These are phyloP conservation scores for Macrocentrus cingulum DNA, from an alignment of 1,140 invertebrate genomes.

Conservation along the genomic window DNA sequence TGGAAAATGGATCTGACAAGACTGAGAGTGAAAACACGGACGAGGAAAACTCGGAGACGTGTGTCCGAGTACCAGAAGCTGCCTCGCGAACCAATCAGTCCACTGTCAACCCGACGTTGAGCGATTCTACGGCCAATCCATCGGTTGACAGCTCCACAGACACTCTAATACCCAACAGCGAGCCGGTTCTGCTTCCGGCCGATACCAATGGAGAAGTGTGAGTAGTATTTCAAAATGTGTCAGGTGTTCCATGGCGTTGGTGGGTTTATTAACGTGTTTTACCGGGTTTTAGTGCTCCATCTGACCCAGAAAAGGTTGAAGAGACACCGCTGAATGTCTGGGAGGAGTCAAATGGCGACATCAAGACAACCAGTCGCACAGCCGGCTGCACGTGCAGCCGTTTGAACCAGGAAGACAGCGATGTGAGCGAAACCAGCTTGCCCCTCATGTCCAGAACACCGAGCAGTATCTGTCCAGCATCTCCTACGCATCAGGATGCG, in stretches of 20 bases:
- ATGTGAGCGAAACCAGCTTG: conserved; percentile 50
- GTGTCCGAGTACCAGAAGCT: conserved; percentile 32
- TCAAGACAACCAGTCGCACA: conserved; percentile 20
- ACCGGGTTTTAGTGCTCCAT: too few relatives aligned
- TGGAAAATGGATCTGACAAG: conserved; percentile 45
- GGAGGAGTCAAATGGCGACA: conserved; percentile 35
- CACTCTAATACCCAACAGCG: conserved; percentile 54
- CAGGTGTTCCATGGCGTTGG: too few relatives aligned
- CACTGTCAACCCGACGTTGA: conserved; percentile 40
- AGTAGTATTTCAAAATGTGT: conserved; percentile 27
- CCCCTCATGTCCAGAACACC: conserved; percentile 51
- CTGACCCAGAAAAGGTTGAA: background rate
- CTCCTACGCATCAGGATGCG: conserved; percentile 50
- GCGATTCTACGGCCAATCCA: conserved; percentile 46
- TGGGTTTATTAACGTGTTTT: too few relatives aligned
- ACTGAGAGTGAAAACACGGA: conserved; percentile 31
- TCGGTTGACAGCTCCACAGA: conserved; percentile 60
- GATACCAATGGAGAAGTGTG: conserved; percentile 44
- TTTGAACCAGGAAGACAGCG: conserved; percentile 47
- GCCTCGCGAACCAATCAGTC: conserved; percentile 35
- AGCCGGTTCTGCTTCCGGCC: conserved; percentile 37
- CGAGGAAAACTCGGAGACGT: conserved; percentile 28
- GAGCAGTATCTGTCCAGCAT: conserved; percentile 54
- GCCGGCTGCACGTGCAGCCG: conserved; percentile 38
- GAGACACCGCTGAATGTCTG: conserved; percentile 29